phyloP scores from a whole-genome alignment of 2,797 vertebrate genomes.

The Discoglossus pictus region DNA sequence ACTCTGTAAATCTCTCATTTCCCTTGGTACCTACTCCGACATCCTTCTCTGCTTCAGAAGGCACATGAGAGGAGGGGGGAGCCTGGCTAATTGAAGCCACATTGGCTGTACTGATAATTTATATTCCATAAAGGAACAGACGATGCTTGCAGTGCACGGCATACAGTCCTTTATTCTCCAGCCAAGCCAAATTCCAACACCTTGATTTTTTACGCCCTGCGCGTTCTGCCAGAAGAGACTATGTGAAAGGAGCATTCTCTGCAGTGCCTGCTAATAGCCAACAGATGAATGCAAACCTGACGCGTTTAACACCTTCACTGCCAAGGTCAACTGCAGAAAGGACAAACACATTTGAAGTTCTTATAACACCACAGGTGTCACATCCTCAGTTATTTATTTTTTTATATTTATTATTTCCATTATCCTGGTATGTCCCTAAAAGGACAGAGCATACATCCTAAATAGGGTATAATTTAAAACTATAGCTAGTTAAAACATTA shows the following conservation, averaged over 20 bases:
- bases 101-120: conserved; percentile 57
- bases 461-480: conserved; percentile 1
- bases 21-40: conserved; percentile 9
- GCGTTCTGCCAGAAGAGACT: conserved; percentile 53
- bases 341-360: background rate
- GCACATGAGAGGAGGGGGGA: background rate
- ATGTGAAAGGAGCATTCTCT: conserved; percentile 40
- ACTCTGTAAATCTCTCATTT: conserved; percentile 43
- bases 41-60: conserved; percentile 2
- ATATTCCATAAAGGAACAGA: conserved; percentile 53
- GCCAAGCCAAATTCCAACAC: conserved; percentile 70
- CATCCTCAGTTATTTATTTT: background rate
- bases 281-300: conserved; percentile 55
- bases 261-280: conserved; percentile 52
- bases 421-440: background rate
- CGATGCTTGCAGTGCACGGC: conserved; percentile 50
- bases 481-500: too few species aligned
- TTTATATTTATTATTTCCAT: background rate
- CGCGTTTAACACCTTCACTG: conserved; percentile 34
- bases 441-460: background rate
- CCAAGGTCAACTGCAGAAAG: conserved; percentile 6
- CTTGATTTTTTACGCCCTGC: conserved; percentile 61
- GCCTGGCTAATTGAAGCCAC: conserved; percentile 61
- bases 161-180: conserved; percentile 61
- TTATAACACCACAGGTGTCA: conserved; percentile 14